Percentiles rank a stretch among this genome's conserved stretches.
Evolutionary conservation across 2,888 invertebrate species (phyloP).

Genomic region (Sminthurinus aureus): DNA sequence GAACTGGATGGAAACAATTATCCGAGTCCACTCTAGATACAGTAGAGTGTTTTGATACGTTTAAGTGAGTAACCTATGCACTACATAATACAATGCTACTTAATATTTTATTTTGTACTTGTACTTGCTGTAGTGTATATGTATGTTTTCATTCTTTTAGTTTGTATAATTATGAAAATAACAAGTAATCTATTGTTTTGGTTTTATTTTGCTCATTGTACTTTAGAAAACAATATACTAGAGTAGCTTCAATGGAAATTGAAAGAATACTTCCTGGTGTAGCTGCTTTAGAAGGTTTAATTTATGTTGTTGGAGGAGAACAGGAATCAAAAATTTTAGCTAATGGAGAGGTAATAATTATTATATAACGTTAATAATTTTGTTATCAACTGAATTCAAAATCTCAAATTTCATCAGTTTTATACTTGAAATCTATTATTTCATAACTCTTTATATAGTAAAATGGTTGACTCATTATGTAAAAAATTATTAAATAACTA

Average conservation of each 20-base stretch:
- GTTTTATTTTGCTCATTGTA: not conserved
- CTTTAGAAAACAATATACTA: slow-evolving; percentile 76
- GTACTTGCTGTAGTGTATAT: not conserved
- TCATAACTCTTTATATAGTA: too few species aligned
- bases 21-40: slow-evolving; percentile 83
- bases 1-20: slow-evolving; percentile 75
- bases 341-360: slow-evolving; percentile 73
- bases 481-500: too few species aligned
- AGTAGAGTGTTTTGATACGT: slow-evolving; percentile 83
- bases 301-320: slow-evolving; percentile 92
- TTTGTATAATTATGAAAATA: too few species aligned
- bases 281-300: slow-evolving; percentile 76
- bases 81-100: too few species aligned
- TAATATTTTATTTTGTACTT: not conserved
- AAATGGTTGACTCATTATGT: too few species aligned
- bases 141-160: too few species aligned
- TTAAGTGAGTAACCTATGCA: slow-evolving; percentile 63
- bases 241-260: slow-evolving; percentile 80
- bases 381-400: too few species aligned
- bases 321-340: slow-evolving; percentile 87
- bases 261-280: slow-evolving; percentile 89
- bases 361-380: too few species aligned
- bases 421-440: too few species aligned
- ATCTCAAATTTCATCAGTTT: too few species aligned
- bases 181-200: too few species aligned